Evolutionary conservation across 1,140 invertebrate genomes (phyloP), one percentile per base, ranked within the genome.

Genomic region (Atta cephalotes): DNA sequence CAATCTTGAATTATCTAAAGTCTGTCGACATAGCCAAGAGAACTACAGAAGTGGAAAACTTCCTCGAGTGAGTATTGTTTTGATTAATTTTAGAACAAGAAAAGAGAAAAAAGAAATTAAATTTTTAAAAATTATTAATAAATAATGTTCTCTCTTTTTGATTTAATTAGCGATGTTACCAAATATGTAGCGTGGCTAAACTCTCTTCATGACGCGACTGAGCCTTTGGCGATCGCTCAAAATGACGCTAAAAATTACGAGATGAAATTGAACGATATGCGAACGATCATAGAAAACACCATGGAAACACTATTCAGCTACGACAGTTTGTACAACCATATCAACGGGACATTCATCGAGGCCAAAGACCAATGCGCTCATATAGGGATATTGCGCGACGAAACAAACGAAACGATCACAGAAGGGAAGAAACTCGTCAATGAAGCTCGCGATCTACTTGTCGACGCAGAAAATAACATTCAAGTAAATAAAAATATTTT

Each of bases 1-100:
- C 94, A 68, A 92, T 97, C 58, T 88, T 97, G 5, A 96, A 96
- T 21, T 91, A 95, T 49, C 95, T 97, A 18, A 96, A 96, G 72
- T 95, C 95, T 31, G 90, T 96, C 0, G 95, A 96, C 80, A 93
- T 97, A 25, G 86, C 93, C 6, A 91, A 90, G 53, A 93, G 91
- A 71, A 93, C 92, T 89, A 88, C 92, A 93, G 71, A 95, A 92
- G 88, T 95, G 90, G 77, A 96, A 94, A 88, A 93, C 94, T 93
- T 95, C 94, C 87, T 96, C 9, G 92, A 95, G 89, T 93, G 70
- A 88, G 90, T 90, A 49, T 68, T 16, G 9, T 1, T 28, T 79
- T 60, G 56, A 70, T 72, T 35, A 62, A 21, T 31, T 68, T 49
- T 68, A 1, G 5, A 14, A 21, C 12, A 1, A 12, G 2, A 45